Base-by-base conservation (phyloP, 2,797 vertebrate genomes). In the Centroberyx gerrardi region DNA sequence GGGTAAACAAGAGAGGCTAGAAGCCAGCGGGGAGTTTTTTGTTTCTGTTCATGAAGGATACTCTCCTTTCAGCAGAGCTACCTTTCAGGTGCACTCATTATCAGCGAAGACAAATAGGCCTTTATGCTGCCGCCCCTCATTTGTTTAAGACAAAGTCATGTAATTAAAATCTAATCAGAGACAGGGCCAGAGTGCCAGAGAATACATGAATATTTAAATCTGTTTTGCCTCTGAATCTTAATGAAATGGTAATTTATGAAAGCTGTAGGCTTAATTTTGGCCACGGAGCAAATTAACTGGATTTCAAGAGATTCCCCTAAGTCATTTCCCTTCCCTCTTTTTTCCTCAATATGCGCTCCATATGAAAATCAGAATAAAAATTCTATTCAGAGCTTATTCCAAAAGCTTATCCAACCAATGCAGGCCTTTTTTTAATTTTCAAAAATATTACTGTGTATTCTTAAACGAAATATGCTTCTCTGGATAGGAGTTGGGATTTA, bases 151-250 rank as follows among this genome's bases (percentile, higher is more conserved):
- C 90, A 90, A 92, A 90, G 86, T 88, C 81, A 62, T 90, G 87
- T 90, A 91, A 92, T 93, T 92, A 93, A 92, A 91, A 90, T 90
- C 83, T 90, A 92, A 93, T 92, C 90, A 88, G 84, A 90, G 76
- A 82, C 67, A 65, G 81, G 78, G 63, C 70, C 64, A 59, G 64
- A 69, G 68, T 75, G 60, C 69, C 31, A 82, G 76, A 81, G 78
- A 89, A 90, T 75, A 80, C 87, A 92, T 93, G 87, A 89, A 93
- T 93, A 93, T 90, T 90, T 92, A 90, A 93, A 90, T 86, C 68
- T 87, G 85, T 89, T 92, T 92, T 90, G 82, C 74, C 89, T 90
- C 79, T 80, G 87, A 88, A 87, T 89, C 84, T 67, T 90, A 93
- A 92, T 91, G 90, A 90, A 92, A 91, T 93, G 90, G 67, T 91